Evolutionary conservation across 1,140 invertebrate genomes (phyloP), one percentile per base, ranked within the genome.

Genomic region (Copidosoma floridanum): DNA sequence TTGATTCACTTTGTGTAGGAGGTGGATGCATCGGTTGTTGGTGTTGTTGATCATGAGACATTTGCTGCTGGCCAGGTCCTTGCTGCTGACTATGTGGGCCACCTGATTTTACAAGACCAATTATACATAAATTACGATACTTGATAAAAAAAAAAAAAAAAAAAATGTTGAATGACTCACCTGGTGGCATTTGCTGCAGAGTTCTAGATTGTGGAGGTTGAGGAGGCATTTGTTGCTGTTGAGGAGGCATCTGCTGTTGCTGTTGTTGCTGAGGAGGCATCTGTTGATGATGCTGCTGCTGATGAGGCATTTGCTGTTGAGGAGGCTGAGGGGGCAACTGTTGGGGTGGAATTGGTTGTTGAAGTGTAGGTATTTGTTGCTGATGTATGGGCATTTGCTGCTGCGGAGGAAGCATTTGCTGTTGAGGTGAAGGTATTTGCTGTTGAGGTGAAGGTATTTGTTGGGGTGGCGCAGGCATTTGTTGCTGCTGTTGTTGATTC

Each of bases 401-500:
- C 50, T 50, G 52, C 47, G 21, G 63, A 21, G 52, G 27, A 20
- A 21, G 57, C 26, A 14, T 35, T 32, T 24, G 37, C 2, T 26
- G 43, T 23, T 50, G 58, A 24, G 20, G 65, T 24, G 54, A 21
- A 4, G 24, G 27, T 53, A 21, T 29, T 43, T 47, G 67, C 21
- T 57, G 64, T 2, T 20, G 67, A 21, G 20, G 65, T 24, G 54
- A 2, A 11, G 47, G 38, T n/a, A 44, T 29, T 29, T 46, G 57
- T 21, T 61, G 67, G 37, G 58, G 27, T 8, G 53, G 47, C 12
- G 61, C 37, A 3, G 60, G 46, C 14, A 47, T 57, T 47, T 58
- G 63, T 50, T 56, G 54, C 23, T 52, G 50, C 8, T 54, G 56
- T 18, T 54, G 58, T 54, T 61, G 58, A 61, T 48, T 61, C 32